Evolutionary conservation across 2,888 invertebrate genomes (phyloP), one percentile per base, ranked within the genome.

Genomic region (Tridacna crocea): DNA sequence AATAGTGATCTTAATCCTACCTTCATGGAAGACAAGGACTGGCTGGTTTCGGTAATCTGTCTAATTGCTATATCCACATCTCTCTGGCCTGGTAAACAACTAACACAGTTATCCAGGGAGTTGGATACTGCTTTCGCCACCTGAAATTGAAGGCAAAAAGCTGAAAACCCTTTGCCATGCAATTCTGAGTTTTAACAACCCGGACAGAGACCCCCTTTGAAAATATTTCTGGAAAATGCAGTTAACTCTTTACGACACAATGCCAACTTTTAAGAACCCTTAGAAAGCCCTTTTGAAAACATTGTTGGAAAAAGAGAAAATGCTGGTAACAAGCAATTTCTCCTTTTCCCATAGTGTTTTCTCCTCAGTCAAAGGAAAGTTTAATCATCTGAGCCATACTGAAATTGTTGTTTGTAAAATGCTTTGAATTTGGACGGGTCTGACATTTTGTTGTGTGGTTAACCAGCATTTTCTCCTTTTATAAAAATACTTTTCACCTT

Each of bases 1-100:
- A 36, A 4, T 36, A 36, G 36, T 36, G 36, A 36, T 36, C 3
- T 36, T 2, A 6, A 47, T 17, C 66, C 73, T 80, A 92, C 92
- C 88, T 91, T 90, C 82, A 93, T 92, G 74, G 93, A 88, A 87
- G 96, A 96, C 26, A 98, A 95, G 17, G 96, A 96, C 89, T 97
- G 96, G 72, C 95, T 95, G 47, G 95, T 94, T 77, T 88, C 89
- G 47, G 91, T 97, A 87, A 99, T 98, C 90, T 96, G 96, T 85
- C 96, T 96, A 89, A 98, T 96, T 0, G 98, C 98, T 26, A 96
- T 96, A 93, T 99, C 99, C n/a, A 99, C 97, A 93, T 99, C 98
- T 76, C 97, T 96, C 94, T 99, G 98, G 0, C 98, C 98, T 0
- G 99, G 99, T 65, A 99, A 96, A 85, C 98, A 97, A 88, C 97